Conservation (phyloP, 1,140 invertebrate genomes). For the Drosophila murphyi region DNA sequence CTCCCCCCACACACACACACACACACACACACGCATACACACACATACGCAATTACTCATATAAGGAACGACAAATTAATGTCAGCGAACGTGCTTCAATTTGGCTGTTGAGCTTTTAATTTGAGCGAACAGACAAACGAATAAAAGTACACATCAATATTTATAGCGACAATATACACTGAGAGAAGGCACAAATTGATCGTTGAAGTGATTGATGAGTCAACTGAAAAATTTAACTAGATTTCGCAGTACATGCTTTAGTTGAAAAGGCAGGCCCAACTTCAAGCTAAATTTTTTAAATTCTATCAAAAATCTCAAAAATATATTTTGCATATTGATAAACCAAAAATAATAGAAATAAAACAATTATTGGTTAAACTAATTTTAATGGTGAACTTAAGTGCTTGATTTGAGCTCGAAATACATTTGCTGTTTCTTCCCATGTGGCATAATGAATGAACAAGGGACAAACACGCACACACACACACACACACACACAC, state of each 20-base stretch:
- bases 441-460: constrained; percentile 7
- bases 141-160: background rate
- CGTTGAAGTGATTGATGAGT: background rate
- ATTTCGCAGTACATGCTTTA: too few species aligned
- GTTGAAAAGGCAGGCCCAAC: too few species aligned
- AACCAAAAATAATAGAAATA: too few species aligned
- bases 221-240: too few species aligned
- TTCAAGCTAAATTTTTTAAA: too few species aligned
- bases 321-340: too few species aligned
- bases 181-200: constrained; percentile 7
- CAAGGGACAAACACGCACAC: background rate
- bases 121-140: constrained; percentile 15
- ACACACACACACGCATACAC: constrained; percentile 17
- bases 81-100: constrained; percentile 56
- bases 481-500: constrained; percentile 2
- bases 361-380: too few species aligned
- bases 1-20: background rate
- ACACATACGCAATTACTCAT: constrained; percentile 45
- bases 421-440: background rate
- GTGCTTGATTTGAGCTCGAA: constrained; percentile 4
- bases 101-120: constrained; percentile 59
- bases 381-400: background rate
- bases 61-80: constrained; percentile 54
- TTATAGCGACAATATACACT: background rate
- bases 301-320: too few species aligned